Evolutionary conservation across 53 echinoderm and acorn worm genomes (phyloP), one percentile per base, ranked within the genome.

Genomic region (Apostichopus leukothele): DNA sequence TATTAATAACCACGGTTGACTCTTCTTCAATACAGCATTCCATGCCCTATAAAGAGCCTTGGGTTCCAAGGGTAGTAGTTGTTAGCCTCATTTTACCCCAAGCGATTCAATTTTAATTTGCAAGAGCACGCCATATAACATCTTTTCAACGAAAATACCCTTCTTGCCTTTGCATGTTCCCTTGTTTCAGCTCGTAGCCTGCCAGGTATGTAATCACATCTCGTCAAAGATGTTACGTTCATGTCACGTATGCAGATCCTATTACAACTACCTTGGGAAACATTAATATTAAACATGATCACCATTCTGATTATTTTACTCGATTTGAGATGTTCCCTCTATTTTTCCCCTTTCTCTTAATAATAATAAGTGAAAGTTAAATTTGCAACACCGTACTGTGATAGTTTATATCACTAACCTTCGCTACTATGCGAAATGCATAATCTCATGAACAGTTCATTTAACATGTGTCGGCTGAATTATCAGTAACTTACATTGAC

Each of bases 91-190:
- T 81, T 54, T 25, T 18, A 54, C 81, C 81, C 55, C 55, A 57
- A 81, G 81, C 81, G 81, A 81, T 55, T 81, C 81, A 55, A 22
- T 81, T 55, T 51, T 81, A 81, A 81, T 81, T 81, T 81, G 81
- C 54, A 81, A 19, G 54, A 81, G 55, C 81, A 81, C 55, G 81
- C 22, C 55, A 25, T 14, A 81, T 57, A 14, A 22, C 52, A 71
- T 71, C 20, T 18, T 71, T 71, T 71, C 18, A 57, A 68, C 5
- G 14, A 71, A 71, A 71, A 6, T 16, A n/a, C 14, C 18, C 71
- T 19, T 19, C 16, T 71, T 71, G 6, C 20, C 20, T 71, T 71
- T 19, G 71, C 6, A 71, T 14, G 20, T n/a, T 71, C 71, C 20
- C 71, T 71, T 71, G 71, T 13, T 71, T 71, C 6, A 71, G 18